Evolutionary conservation across 2,113 vertebrate genomes (phyloP).

Genomic region (Odontophorus gujanensis): DNA sequence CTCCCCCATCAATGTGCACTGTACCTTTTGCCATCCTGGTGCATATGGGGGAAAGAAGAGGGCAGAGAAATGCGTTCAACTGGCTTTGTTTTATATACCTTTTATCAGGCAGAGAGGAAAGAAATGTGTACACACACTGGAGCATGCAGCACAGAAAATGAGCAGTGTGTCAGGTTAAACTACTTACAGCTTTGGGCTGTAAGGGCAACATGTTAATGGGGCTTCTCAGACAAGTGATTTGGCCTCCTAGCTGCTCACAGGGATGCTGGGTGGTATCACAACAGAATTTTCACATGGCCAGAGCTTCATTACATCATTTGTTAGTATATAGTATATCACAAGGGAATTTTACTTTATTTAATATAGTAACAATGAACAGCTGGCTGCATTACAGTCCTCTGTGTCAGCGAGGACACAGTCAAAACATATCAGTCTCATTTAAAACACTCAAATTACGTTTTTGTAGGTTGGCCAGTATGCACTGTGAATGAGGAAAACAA

Average conservation of each 20-base stretch:
- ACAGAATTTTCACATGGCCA: conserved; percentile 51
- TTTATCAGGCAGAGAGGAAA: not conserved
- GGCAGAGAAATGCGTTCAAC: not conserved
- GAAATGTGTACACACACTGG: not conserved
- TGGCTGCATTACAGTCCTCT: conserved; percentile 47
- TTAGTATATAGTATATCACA: conserved; percentile 51
- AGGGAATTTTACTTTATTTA: conserved; percentile 61
- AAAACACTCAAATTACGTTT: conserved; percentile 45
- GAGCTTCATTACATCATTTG: conserved; percentile 58
- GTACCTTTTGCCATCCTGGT: not conserved
- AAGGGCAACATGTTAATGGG: not conserved
- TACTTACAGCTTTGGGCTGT: not conserved
- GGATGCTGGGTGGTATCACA: conserved; percentile 8
- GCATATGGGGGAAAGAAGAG: not conserved
- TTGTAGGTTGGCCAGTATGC: conserved; percentile 41
- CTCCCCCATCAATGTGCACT: not conserved
- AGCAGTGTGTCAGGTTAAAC: not conserved
- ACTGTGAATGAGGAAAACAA: conserved; percentile 21
- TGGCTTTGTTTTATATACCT: not conserved
- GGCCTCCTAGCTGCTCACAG: not conserved
- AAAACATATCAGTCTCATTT: conserved; percentile 63
- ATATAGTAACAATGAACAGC: conserved; percentile 59
- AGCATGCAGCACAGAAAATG: not conserved
- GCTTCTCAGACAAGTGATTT: conserved; percentile 5
- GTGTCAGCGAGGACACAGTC: conserved; percentile 45